These are phyloP conservation scores for Scyliorhinus canicula DNA, from an alignment of 2,797 vertebrate genomes.

Conservation along the genomic window DNA sequence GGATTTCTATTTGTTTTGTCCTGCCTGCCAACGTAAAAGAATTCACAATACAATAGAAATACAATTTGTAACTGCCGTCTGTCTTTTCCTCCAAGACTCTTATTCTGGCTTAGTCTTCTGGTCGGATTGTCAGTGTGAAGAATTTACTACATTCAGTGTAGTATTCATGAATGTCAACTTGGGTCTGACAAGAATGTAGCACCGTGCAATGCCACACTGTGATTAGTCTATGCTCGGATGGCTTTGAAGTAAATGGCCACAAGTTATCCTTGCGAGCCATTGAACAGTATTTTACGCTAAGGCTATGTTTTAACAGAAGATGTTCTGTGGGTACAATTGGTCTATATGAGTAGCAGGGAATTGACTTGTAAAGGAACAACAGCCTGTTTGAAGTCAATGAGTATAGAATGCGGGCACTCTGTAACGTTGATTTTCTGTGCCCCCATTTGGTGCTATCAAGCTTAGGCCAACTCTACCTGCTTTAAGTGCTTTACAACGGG, in stretches of 20 bases:
- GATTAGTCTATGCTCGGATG: background rate
- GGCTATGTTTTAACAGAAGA: background rate
- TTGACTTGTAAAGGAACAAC: too few species aligned
- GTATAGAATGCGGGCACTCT: background rate
- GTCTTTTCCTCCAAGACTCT: background rate
- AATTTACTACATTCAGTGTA: background rate
- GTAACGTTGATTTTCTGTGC: background rate
- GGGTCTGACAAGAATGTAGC: background rate
- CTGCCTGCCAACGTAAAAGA: background rate
- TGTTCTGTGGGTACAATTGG: background rate
- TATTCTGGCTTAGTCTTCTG: background rate
- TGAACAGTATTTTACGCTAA: background rate
- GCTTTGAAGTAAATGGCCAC: background rate
- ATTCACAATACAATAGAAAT: background rate
- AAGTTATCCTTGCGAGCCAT: background rate
- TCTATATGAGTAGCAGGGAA: background rate
- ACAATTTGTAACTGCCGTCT: background rate
- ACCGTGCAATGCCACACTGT: background rate
- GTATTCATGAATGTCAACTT: background rate
- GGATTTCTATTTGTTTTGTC: background rate
- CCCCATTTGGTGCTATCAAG: background rate
- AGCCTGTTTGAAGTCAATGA: background rate
- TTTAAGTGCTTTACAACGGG: background rate
- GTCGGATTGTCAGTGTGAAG: background rate
- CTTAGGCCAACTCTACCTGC: background rate